Evolutionary conservation across 2,888 invertebrate species (phyloP).

Genomic region (Coremacera marginata): DNA sequence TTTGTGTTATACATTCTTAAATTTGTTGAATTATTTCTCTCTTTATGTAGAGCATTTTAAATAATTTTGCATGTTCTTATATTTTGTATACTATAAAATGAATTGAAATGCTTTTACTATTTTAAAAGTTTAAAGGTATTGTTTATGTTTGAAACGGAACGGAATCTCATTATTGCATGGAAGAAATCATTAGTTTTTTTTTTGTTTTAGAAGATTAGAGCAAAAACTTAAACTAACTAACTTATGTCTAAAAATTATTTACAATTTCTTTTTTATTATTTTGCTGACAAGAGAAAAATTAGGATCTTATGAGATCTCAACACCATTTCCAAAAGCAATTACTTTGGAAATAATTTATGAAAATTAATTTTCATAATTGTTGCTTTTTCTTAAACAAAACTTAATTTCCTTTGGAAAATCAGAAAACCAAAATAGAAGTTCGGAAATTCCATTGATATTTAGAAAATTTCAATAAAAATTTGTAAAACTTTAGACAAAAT

Average conservation of each 20-base stretch:
- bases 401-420: too few relatives aligned
- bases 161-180: conserved; percentile 63
- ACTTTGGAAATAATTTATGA: too few relatives aligned
- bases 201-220: conserved; percentile 8
- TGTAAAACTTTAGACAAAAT: too few relatives aligned
- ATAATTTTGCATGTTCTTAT: neutral
- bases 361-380: too few relatives aligned
- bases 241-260: neutral
- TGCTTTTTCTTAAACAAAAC: too few relatives aligned
- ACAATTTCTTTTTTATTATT: neutral
- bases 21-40: conserved; percentile 19
- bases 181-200: conserved; percentile 51
- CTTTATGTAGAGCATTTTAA: conserved; percentile 2
- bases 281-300: neutral
- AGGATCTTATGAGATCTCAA: neutral
- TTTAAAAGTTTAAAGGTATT: conserved; percentile 37
- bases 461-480: too few relatives aligned
- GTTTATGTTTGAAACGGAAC: conserved; percentile 62
- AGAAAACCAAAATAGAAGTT: too few relatives aligned
- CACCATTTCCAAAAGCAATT: too few relatives aligned
- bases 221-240: neutral
- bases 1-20: neutral
- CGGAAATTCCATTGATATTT: too few relatives aligned
- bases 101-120: too few relatives aligned
- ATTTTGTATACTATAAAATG: too few relatives aligned